Evolutionary conservation across 2,797 vertebrate genomes (phyloP).

Genomic region (Hylomyscus alleni): DNA sequence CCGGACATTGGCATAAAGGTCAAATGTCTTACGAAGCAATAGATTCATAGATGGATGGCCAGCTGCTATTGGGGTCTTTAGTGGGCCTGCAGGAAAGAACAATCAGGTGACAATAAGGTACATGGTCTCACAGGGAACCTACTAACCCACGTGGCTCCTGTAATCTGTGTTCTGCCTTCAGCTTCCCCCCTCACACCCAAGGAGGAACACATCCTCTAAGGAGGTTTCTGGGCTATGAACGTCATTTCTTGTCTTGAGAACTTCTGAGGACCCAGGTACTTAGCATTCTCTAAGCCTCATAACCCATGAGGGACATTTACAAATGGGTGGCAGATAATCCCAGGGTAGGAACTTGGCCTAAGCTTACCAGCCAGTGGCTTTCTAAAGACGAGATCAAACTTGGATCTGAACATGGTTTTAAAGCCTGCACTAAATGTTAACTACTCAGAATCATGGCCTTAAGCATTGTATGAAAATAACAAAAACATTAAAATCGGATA

Average conservation of each 20-base stretch:
- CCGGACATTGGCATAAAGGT: constrained; percentile 97
- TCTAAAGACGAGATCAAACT: neutral
- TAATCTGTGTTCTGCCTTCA: neutral
- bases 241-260: neutral
- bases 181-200: neutral
- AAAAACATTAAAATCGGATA: neutral
- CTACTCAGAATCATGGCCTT: neutral
- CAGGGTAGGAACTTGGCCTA: neutral
- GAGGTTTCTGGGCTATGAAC: neutral
- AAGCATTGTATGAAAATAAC: neutral
- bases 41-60: constrained; percentile 99
- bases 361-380: neutral
- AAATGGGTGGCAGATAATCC: neutral
- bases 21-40: constrained; percentile 96
- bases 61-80: constrained; percentile 98
- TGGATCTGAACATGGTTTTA: neutral
- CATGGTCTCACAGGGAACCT: too few species aligned
- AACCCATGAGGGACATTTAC: neutral
- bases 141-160: too few species aligned
- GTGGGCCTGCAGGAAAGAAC: constrained; percentile 90
- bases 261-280: neutral
- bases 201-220: neutral
- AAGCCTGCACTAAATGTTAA: neutral
- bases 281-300: neutral
- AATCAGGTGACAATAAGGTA: neutral